Base-by-base conservation (phyloP, 2,888 invertebrate genomes). In the Oscheius myriophilus region DNA sequence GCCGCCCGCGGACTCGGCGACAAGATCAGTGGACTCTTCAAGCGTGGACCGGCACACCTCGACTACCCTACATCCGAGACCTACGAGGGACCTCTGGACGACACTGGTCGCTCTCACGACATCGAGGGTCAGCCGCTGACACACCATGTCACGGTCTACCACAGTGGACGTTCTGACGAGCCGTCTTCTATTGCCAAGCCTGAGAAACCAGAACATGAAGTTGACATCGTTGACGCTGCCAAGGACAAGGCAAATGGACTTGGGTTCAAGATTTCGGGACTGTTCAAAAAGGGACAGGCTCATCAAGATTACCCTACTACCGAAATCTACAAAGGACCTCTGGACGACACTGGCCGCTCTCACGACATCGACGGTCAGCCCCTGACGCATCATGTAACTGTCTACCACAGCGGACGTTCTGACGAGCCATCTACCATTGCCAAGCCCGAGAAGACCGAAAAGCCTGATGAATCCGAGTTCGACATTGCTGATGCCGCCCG, bases 1-100 rank as follows among this genome's bases (percentile, higher is more conserved):
- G 43, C 51, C n/a, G 51, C 58, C 18, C 23, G 26, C 1, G 42
- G 25, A n/a, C 23, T 57, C 33, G 57, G 77, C 57, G 67, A 18
- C 33, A 73, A 74, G 69, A 57, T 75, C 52, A 67, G 72, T 49
- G 74, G 76, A 57, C 65, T 76, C 21, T 76, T 76, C 74, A 76
- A 75, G 61, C 67, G 67, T 26, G 67, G 72, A 21, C 59, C 72
- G 25, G 70, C 79, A 25, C 72, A 78, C 41, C 70, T 67, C 25
- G 80, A 79, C 62, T 81, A 81, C 61, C 79, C 80, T 25, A 51
- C 58, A 59, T 42, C 52, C 14, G 65, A 65, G 23, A 49, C 18
- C 49, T 26, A 61, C 45, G 49, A 45, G 14, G 49, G 33, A 49
- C 45, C 14, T 2, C 11, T 46, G 21, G 39, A 26, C 61, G 23